Evolutionary conservation across 2,113 vertebrate species (phyloP), one percentile per base, ranked within the genome.

Genomic region (Megaceryle torquata): DNA sequence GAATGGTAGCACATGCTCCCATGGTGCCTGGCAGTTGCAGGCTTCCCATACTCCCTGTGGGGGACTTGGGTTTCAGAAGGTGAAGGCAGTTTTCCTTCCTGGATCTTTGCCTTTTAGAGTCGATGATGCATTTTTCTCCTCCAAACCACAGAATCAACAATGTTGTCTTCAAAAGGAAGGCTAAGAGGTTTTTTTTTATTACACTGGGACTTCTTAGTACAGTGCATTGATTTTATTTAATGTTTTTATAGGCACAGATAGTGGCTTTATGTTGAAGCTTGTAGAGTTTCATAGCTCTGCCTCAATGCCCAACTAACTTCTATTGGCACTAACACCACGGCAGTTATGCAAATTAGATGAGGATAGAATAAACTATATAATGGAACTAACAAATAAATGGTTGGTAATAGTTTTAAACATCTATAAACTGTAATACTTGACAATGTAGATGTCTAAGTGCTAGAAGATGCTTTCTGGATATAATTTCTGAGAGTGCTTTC

Each of bases 181-280:
- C 24, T 83, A 86, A 51, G 71, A 70, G 25, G 10, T 77, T 80
- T 82, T 15, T 5, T 9, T 90, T 95, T 93, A 43, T 92, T 92
- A 71, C 5, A 5, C 15, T 79, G 44, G 11, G 18, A 57, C 22
- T 71, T 89, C 61, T 91, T 77, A 81, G 43, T 37, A 79, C 25
- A 88, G 41, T n/a, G 29, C 43, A 78, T 35, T 89, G 89, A 89
- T 95, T 95, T 91, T 81, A 78, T 94, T 81, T 92, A 95, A 60
- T 19, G 43, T 31, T 69, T 91, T 71, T 60, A 56, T 79, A 35
- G 51, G 20, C 56, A 59, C 8, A 44, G 64, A 71, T 70, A 93
- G 68, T 51, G 37, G 17, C 14, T 68, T 89, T 80, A 46, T 65
- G 59, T 44, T 65, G 88, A 41, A 94, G 41, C 18, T 80, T 31